phyloP scores from a whole-genome alignment of 2,797 vertebrate species.

The Gymnoscopelus microlampas region DNA sequence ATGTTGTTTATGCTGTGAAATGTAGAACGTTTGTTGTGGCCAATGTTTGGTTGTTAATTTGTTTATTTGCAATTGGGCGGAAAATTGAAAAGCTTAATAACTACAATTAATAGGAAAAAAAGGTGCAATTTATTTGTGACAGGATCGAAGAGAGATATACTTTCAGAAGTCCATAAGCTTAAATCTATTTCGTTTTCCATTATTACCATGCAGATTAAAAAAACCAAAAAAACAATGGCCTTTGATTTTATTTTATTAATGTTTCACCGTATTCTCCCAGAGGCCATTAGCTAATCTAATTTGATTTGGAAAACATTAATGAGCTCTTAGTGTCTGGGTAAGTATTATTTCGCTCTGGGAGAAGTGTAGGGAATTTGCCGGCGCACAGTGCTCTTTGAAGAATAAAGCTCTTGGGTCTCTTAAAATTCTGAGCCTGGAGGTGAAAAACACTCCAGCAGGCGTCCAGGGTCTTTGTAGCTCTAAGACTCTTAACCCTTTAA shows the following conservation, averaged over 20 bases:
- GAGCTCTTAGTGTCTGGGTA: conserved; percentile 3
- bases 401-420: conserved; percentile 17
- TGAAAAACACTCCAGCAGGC: conserved; percentile 44
- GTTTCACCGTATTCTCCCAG: conserved; percentile 15
- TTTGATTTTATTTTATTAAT: neutral
- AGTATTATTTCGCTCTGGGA: conserved; percentile 22
- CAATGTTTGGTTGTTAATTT: neutral
- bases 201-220: neutral
- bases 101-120: neutral
- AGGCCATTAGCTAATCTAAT: conserved; percentile 25
- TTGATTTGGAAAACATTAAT: neutral
- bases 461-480: conserved; percentile 32
- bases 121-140: conserved; percentile 7
- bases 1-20: no score
- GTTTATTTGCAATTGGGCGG: neutral
- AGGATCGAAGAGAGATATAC: conserved; percentile 1
- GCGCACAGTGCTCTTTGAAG: neutral
- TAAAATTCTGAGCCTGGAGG: conserved; percentile 17
- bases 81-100: conserved; percentile 5
- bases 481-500: conserved; percentile 23
- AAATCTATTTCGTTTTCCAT: conserved; percentile 18
- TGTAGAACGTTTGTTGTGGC: no score
- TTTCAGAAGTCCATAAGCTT: neutral
- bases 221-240: conserved; percentile 3
- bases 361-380: conserved; percentile 4